Percentiles rank a stretch among this genome's conserved stretches.
Conservation (phyloP, 2,888 invertebrate species). For the Imbricaverruca yamaguchii region DNA sequence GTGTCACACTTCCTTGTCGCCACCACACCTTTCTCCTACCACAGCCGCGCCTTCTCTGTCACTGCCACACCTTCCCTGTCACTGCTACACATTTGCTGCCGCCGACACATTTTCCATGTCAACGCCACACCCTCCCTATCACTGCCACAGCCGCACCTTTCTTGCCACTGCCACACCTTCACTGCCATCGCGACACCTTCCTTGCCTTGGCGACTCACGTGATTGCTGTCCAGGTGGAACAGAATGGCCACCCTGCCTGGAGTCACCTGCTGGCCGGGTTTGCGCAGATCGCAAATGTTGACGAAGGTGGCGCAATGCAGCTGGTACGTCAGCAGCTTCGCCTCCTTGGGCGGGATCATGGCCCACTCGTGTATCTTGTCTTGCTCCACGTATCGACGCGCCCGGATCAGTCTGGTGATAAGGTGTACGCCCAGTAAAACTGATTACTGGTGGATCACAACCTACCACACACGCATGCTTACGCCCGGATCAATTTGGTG, state of each 20-base stretch:
- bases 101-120: too few relatives aligned
- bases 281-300: conserved; percentile 63
- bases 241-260: not conserved
- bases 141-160: too few relatives aligned
- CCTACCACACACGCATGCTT: not conserved
- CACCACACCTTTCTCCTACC: too few relatives aligned
- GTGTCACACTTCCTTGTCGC: too few relatives aligned
- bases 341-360: conserved; percentile 90
- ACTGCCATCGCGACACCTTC: too few relatives aligned
- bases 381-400: conserved; percentile 77
- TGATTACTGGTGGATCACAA: not conserved
- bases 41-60: too few relatives aligned
- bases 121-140: too few relatives aligned
- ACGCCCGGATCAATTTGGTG: not conserved
- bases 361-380: conserved; percentile 84
- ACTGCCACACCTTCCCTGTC: too few relatives aligned
- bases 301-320: conserved; percentile 69
- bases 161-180: too few relatives aligned
- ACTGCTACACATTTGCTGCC: too few relatives aligned
- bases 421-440: not conserved
- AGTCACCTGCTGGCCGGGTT: conserved; percentile 38
- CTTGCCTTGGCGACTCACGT: not conserved
- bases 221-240: conserved; percentile 7
- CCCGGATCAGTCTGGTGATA: conserved; percentile 60
- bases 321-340: conserved; percentile 77